Evolutionary conservation across 2,888 invertebrate genomes (phyloP).

Genomic region (Cataglyphis livida): DNA sequence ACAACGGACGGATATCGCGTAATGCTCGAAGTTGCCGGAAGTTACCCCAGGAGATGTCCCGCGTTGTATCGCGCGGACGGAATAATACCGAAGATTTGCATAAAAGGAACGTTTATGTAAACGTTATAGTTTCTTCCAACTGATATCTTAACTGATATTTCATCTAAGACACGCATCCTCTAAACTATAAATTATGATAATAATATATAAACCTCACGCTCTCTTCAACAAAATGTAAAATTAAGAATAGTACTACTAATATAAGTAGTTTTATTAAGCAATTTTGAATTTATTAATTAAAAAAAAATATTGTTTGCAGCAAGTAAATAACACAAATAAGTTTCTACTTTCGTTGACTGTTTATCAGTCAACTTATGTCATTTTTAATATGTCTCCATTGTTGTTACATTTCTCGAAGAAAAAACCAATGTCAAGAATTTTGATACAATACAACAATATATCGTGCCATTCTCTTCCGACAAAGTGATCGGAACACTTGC

Average conservation of each 20-base stretch:
- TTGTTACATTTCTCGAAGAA: background rate
- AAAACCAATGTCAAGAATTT: background rate
- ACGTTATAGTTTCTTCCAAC: background rate
- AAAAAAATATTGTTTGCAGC: background rate
- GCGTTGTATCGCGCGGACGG: slow-evolving; percentile 30
- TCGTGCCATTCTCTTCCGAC: slow-evolving; percentile 2
- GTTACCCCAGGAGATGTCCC: slow-evolving; percentile 35
- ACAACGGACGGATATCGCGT: slow-evolving; percentile 46
- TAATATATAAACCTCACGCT: background rate
- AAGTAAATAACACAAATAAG: background rate
- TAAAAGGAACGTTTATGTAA: slow-evolving; percentile 29
- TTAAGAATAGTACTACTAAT: background rate
- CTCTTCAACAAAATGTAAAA: background rate
- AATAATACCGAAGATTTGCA: slow-evolving; percentile 25
- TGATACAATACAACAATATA: background rate
- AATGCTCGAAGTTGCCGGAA: slow-evolving; percentile 42
- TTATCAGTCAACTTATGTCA: background rate
- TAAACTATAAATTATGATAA: background rate
- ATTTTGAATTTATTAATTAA: background rate
- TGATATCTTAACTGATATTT: background rate
- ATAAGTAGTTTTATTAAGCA: background rate
- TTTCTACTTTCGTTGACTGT: background rate
- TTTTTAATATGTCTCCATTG: background rate
- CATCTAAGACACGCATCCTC: background rate
- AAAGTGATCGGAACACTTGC: slow-evolving; percentile 36